Evolutionary conservation across 2,113 vertebrate genomes (phyloP), one percentile per base, ranked within the genome.

Genomic region (Athene noctua): DNA sequence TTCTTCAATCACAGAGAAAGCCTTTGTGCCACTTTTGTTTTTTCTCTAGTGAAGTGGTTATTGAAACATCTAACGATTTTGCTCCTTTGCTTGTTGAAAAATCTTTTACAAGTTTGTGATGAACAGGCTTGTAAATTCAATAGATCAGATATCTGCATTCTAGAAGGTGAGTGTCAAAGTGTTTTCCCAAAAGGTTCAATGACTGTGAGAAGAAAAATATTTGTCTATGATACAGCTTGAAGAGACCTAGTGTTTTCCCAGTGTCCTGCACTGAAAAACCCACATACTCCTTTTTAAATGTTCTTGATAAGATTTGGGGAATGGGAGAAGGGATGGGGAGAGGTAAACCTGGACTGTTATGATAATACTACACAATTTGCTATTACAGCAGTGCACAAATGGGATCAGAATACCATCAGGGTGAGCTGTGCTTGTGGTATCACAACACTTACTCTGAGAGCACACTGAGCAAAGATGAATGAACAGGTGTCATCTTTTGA

Each of bases 121-220:
- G 92, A 97, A 95, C 42, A 91, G 47, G 75, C 62, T 85, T 86
- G 86, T 94, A 94, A 94, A 95, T 91, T 80, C 88, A 94, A 94
- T 16, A 85, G 84, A 62, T 96, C 86, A 96, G 89, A 85, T n/a
- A 40, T 49, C 63, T 91, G 25, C 52, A 32, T 57, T 92, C 78
- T 61, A 55, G 88, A 91, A 87, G 63, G 63, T 84, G 85, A 87
- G 63, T 29, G 36, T 22, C 25, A 82, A 83, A 96, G 32, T 67
- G 44, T 92, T 92, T 88, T 93, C 78, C 42, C 46, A 72, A 71
- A 61, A 18, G 52, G 14, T 38, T 95, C 79, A 67, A 17, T 20
- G n/a, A 32, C 20, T 79, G 57, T 54, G 38, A 89, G 67, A 90
- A 84, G 15, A 91, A 92, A 74, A 83, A 57, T 84, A 79, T 54